phyloP scores from a whole-genome alignment of 2,113 vertebrate genomes.

The Regulus satrapa region DNA sequence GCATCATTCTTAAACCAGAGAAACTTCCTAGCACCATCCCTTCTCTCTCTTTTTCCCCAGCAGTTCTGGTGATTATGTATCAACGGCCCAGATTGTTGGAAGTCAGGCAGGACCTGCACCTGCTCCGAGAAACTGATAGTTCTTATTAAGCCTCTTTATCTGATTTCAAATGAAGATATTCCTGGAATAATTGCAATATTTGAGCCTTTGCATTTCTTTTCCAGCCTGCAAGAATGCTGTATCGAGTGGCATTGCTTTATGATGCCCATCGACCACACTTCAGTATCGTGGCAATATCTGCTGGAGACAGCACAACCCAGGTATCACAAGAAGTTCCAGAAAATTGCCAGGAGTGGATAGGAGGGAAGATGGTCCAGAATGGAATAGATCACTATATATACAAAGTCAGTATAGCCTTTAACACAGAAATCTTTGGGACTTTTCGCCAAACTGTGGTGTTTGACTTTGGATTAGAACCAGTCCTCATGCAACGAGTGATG shows the following conservation, averaged over 20 bases:
- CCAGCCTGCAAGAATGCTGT: conserved; percentile 91
- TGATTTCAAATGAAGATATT: neutral
- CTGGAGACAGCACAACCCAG: conserved; percentile 82
- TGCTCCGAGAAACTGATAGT: neutral
- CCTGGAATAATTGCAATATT: neutral
- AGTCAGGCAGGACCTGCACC: neutral
- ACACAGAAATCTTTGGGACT: conserved; percentile 97
- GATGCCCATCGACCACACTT: conserved; percentile 98
- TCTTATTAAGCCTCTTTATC: neutral
- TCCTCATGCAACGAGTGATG: conserved; percentile 98
- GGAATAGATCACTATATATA: conserved; percentile 95
- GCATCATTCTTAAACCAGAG: neutral
- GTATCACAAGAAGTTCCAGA: conserved; percentile 85
- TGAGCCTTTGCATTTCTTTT: conserved; percentile 38
- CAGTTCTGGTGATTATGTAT: neutral
- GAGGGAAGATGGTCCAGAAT: conserved; percentile 82
- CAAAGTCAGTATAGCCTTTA: conserved; percentile 92
- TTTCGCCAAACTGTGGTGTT: conserved; percentile 98
- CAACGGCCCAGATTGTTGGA: neutral
- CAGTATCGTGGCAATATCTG: conserved; percentile 89
- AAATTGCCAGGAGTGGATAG: conserved; percentile 94
- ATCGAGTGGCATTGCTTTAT: conserved; percentile 92
- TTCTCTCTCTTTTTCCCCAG: neutral
- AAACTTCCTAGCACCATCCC: neutral
- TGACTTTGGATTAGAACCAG: conserved; percentile 96